Evolutionary conservation across 2,113 vertebrate genomes (phyloP).

Genomic region (Myiagra hebetior): DNA sequence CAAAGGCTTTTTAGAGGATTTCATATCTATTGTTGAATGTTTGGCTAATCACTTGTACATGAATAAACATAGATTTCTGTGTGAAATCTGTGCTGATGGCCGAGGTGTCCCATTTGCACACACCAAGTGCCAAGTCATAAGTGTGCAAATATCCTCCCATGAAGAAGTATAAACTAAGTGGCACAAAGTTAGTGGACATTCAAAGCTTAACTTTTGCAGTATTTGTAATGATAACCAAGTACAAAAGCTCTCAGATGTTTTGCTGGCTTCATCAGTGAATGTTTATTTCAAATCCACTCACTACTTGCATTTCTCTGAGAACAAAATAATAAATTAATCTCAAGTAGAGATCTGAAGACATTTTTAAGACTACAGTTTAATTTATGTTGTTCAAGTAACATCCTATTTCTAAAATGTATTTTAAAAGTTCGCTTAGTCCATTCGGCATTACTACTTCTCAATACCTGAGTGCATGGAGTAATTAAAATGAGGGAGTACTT

Average conservation of each 20-base stretch:
- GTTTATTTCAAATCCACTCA: not conserved
- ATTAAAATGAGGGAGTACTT: not conserved
- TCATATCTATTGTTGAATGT: not conserved
- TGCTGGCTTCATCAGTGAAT: not conserved
- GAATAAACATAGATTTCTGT: not conserved
- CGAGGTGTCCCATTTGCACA: not conserved
- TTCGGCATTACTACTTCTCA: not conserved
- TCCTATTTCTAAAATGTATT: not conserved
- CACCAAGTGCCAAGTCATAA: not conserved
- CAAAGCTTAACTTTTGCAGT: not conserved
- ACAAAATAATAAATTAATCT: not conserved
- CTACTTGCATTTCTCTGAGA: not conserved
- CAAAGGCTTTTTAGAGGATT: not conserved
- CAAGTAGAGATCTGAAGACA: not conserved
- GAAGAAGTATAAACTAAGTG: not conserved
- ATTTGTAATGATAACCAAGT: not conserved
- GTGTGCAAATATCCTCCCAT: not conserved
- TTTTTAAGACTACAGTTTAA: not conserved
- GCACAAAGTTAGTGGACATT: not conserved
- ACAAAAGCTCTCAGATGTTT: not conserved
- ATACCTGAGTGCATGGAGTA: not conserved
- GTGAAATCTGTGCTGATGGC: not conserved
- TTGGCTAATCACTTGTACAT: not conserved
- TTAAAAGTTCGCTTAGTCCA: not conserved
- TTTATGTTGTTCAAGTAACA: not conserved